Conservation (phyloP, 2,888 invertebrate species). For the Habrosyne pyritoides region DNA sequence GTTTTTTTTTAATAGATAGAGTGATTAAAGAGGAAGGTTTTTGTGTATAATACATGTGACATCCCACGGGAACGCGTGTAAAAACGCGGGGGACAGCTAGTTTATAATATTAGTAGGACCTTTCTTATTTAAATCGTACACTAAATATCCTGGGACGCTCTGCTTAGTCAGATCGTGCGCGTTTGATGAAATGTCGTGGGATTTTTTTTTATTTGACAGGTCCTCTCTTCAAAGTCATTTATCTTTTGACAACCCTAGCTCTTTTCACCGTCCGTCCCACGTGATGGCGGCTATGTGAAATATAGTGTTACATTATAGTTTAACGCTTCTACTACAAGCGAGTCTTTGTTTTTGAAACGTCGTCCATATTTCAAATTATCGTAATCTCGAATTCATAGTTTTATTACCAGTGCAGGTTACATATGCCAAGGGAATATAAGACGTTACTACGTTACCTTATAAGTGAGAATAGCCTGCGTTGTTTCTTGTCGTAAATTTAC, state of each 20-base stretch:
- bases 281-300: slow-evolving; percentile 21
- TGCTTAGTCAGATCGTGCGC: too few species aligned
- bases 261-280: slow-evolving; percentile 27
- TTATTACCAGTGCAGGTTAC: neutral
- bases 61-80: too few species aligned
- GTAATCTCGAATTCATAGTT: slow-evolving; percentile 25
- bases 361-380: slow-evolving; percentile 34
- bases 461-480: neutral
- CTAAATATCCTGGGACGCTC: too few species aligned
- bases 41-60: too few species aligned
- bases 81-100: too few species aligned
- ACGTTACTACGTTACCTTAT: neutral
- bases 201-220: too few species aligned
- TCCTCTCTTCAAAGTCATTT: neutral
- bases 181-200: too few species aligned
- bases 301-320: slow-evolving; percentile 15
- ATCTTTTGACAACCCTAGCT: slow-evolving; percentile 15
- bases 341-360: slow-evolving; percentile 24
- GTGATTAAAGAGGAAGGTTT: too few species aligned
- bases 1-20: too few species aligned
- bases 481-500: neutral
- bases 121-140: too few species aligned
- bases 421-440: neutral
- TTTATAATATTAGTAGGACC: too few species aligned
- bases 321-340: slow-evolving; percentile 15